Conservation (phyloP, 2,113 vertebrate genomes). For the Trematomus loennbergii region DNA sequence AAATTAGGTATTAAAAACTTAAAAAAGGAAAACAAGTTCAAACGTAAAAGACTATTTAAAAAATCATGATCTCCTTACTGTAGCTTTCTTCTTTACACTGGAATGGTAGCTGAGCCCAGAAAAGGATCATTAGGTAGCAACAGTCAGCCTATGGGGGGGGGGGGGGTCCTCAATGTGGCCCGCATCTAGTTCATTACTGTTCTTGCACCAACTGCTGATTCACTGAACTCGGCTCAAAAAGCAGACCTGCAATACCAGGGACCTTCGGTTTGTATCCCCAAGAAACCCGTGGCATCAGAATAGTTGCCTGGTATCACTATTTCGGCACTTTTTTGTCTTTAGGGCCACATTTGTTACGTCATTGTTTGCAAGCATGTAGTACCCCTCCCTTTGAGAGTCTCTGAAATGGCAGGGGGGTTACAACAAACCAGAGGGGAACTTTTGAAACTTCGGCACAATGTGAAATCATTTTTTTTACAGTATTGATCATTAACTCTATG, state of each 20-base stretch:
- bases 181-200: neutral
- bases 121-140: neutral
- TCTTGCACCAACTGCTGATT: neutral
- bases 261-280: neutral
- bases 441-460: slow-evolving; percentile 9
- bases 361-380: neutral
- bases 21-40: no score
- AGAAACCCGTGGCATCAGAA: slow-evolving; percentile 13
- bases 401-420: neutral
- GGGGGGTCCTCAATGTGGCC: neutral
- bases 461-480: neutral
- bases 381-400: neutral
- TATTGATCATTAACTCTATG: neutral
- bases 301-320: neutral
- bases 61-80: neutral
- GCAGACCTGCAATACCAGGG: slow-evolving; percentile 2
- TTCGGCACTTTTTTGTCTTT: neutral
- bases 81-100: neutral
- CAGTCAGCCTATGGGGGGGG: neutral
- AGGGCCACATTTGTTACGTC: slow-evolving; percentile 17
- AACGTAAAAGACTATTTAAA: no score
- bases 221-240: neutral
- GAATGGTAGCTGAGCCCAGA: neutral
- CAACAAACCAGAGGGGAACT: neutral
- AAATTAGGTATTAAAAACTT: no score